Evolutionary conservation across 2,888 invertebrate species (phyloP).

Genomic region (Lathronympha strigana): DNA sequence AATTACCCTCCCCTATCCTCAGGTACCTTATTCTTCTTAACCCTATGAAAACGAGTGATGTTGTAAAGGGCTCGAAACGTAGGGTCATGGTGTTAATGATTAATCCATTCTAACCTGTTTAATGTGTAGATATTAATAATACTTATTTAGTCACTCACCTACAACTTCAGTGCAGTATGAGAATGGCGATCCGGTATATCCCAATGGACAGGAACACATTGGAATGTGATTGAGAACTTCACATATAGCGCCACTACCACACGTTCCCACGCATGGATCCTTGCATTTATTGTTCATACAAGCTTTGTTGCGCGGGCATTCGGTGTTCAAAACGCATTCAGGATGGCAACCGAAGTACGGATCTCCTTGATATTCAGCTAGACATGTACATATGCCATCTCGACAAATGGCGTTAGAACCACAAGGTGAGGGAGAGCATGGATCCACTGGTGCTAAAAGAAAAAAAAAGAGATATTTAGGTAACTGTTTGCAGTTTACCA

Average conservation of each 20-base stretch:
- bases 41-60: too few relatives aligned
- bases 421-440: slow-evolving; percentile 89
- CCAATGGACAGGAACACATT: slow-evolving; percentile 86
- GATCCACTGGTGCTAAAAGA: slow-evolving; percentile 74
- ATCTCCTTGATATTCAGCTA: slow-evolving; percentile 89
- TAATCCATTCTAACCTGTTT: too few relatives aligned
- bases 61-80: too few relatives aligned
- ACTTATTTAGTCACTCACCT: too few relatives aligned
- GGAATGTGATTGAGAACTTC: slow-evolving; percentile 87
- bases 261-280: slow-evolving; percentile 89
- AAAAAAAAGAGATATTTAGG: neutral
- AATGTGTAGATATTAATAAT: too few relatives aligned
- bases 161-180: slow-evolving; percentile 80
- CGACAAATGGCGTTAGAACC: slow-evolving; percentile 87
- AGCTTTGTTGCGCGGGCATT: slow-evolving; percentile 87
- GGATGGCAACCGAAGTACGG: slow-evolving; percentile 90
- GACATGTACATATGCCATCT: slow-evolving; percentile 88
- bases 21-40: too few relatives aligned
- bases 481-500: neutral
- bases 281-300: slow-evolving; percentile 90
- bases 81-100: too few relatives aligned
- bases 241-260: slow-evolving; percentile 85
- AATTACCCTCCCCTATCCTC: too few relatives aligned
- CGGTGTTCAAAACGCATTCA: slow-evolving; percentile 90
- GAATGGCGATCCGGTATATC: slow-evolving; percentile 87